Conservation (phyloP, 37 sponge, comb jelly and placozoan species). For the Theonella swinhoei region DNA sequence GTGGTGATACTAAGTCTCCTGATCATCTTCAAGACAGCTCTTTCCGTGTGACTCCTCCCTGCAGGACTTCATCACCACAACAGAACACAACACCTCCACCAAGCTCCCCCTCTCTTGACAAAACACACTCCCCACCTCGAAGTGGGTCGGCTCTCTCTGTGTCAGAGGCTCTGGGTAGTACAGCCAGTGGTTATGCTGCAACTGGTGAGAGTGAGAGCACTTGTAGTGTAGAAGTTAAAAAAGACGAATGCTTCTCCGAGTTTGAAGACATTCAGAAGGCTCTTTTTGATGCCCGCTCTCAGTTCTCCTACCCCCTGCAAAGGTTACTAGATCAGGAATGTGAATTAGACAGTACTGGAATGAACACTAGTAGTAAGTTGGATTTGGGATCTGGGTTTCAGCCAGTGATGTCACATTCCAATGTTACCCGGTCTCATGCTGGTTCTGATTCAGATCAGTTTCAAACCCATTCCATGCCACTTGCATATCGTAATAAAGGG, state of each 20-base stretch:
- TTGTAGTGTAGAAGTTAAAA: not conserved
- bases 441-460: too few species aligned
- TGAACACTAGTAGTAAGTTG: too few species aligned
- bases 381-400: too few species aligned
- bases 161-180: conserved; percentile 20
- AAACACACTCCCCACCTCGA: conserved; percentile 9
- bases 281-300: not conserved
- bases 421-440: too few species aligned
- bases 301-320: conserved; percentile 20
- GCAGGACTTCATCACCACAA: too few species aligned
- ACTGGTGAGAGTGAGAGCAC: conserved; percentile 34
- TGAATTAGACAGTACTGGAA: too few species aligned
- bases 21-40: too few species aligned
- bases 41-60: too few species aligned
- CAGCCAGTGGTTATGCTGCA: conserved; percentile 49
- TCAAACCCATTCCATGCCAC: too few species aligned
- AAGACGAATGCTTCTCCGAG: not conserved
- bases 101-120: not conserved
- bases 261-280: not conserved
- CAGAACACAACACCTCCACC: not conserved
- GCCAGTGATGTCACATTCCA: too few species aligned
- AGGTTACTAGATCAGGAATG: conserved; percentile 17
- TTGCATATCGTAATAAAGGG: too few species aligned
- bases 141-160: conserved; percentile 30
- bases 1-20: too few species aligned